Evolutionary conservation across 2,113 vertebrate species (phyloP), one percentile per base, ranked within the genome.

Genomic region (Pogonocichla stellata): DNA sequence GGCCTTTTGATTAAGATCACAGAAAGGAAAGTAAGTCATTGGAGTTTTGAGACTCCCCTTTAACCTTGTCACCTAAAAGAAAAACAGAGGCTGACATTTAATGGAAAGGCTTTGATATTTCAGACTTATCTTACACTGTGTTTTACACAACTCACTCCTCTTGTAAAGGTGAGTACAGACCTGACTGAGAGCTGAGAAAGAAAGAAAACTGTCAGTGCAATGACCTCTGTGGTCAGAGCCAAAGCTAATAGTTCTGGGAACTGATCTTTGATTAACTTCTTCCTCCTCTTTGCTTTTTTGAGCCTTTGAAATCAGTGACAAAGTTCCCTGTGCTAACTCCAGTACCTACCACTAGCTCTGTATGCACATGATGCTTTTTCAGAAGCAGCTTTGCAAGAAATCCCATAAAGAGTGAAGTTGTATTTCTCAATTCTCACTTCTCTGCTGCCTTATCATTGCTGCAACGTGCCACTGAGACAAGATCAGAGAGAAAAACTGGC

Each of bases 171-270:
- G 78, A 91, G 70, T 9, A 36, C n/a, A 80, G 38, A 82, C 34
- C 6, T 13, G 19, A 48, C 11, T 33, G 42, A 89, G n/a, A 81
- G 66, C 80, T n/a, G 42, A 91, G 34, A 62, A 88, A 70, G 61
- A 58, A 90, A 88, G 87, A 70, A 77, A 86, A 86, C 22, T 73
- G 48, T 81, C 48, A 80, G 29, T 34, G 45, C 5, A 6, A 57
- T 91, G 84, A 96, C 72, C 77, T 96, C 88, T 88, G 40, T 31
- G 80, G 50, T 80, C 95, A 85, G 62, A 90, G 38, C 22, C 69
- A 88, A 69, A 24, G 24, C 56, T 93, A 93, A 96, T 48, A 77
- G 42, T 64, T 87, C 34, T 86, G 34, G 38, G 91, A 93, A 88
- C 23, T 82, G 79, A 83, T 45, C 34, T 88, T 95, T 97, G 70